phyloP scores from a whole-genome alignment of 2,113 vertebrate genomes.

The Hippopotamus amphibius region DNA sequence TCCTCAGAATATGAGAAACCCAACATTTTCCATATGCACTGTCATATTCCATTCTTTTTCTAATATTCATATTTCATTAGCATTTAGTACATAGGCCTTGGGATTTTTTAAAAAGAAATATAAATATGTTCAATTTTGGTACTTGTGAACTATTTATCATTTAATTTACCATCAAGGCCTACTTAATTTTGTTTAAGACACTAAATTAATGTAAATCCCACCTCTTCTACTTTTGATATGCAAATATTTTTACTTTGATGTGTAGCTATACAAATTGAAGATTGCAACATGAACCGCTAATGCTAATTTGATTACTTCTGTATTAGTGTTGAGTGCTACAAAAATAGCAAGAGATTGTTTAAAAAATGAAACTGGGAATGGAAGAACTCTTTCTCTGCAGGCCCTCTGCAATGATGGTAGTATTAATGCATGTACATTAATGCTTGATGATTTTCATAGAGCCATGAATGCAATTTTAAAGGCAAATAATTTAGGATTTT shows the following conservation, averaged over 20 bases:
- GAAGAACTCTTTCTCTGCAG: constrained; percentile 87
- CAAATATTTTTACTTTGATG: constrained; percentile 77
- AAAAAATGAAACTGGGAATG: constrained; percentile 87
- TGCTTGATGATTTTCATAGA: constrained; percentile 68
- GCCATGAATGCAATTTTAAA: constrained; percentile 56
- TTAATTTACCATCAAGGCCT: constrained; percentile 77
- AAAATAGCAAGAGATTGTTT: constrained; percentile 81
- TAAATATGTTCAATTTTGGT: constrained; percentile 76
- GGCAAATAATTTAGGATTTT: constrained; percentile 54
- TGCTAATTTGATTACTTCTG: constrained; percentile 80
- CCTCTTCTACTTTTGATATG: constrained; percentile 76
- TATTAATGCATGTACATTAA: constrained; percentile 84
- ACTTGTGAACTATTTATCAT: constrained; percentile 72
- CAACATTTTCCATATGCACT: constrained; percentile 93
- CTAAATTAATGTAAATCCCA: constrained; percentile 74
- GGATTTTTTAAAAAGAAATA: constrained; percentile 66
- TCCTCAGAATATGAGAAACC: constrained; percentile 81
- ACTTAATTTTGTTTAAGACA: constrained; percentile 65
- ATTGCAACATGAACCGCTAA: constrained; percentile 80
- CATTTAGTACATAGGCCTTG: constrained; percentile 83
- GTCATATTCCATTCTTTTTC: constrained; percentile 89
- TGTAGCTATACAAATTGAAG: constrained; percentile 76
- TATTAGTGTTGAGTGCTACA: constrained; percentile 81
- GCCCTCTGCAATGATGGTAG: constrained; percentile 83
- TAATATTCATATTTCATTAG: constrained; percentile 89